Conservation (phyloP, 2,888 invertebrate species). For the Tachina grossa region DNA sequence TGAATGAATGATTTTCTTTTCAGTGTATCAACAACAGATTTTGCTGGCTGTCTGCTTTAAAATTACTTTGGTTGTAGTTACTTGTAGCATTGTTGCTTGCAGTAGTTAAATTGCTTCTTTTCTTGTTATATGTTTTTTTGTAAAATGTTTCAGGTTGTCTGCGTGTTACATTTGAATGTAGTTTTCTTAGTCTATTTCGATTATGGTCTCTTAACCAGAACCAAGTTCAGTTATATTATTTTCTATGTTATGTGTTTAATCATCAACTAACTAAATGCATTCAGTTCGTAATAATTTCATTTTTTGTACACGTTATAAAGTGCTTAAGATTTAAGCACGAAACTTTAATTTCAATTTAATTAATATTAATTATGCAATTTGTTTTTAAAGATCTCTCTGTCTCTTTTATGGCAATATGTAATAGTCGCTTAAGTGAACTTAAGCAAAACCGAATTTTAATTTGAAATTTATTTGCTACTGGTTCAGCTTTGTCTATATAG, state of each 20-base stretch:
- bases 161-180: not conserved
- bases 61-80: constrained; percentile 3
- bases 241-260: not conserved
- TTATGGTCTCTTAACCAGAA: constrained; percentile 44
- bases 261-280: not conserved
- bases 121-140: not conserved
- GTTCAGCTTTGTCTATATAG: too few species aligned
- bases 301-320: not conserved
- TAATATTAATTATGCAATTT: constrained; percentile 31
- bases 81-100: not conserved
- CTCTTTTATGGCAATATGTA: not conserved
- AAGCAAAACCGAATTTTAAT: not conserved
- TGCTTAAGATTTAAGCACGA: not conserved
- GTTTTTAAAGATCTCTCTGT: not conserved
- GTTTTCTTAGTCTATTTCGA: constrained; percentile 38
- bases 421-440: not conserved
- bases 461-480: too few species aligned
- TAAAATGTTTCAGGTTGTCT: not conserved
- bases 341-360: not conserved
- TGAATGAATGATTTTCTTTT: too few species aligned
- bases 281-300: not conserved
- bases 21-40: constrained; percentile 28
- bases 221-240: constrained; percentile 49
- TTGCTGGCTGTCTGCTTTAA: not conserved
- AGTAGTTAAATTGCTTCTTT: not conserved